phyloP scores from a whole-genome alignment of 2,888 invertebrate genomes.

The Cacoxenus indagator region DNA sequence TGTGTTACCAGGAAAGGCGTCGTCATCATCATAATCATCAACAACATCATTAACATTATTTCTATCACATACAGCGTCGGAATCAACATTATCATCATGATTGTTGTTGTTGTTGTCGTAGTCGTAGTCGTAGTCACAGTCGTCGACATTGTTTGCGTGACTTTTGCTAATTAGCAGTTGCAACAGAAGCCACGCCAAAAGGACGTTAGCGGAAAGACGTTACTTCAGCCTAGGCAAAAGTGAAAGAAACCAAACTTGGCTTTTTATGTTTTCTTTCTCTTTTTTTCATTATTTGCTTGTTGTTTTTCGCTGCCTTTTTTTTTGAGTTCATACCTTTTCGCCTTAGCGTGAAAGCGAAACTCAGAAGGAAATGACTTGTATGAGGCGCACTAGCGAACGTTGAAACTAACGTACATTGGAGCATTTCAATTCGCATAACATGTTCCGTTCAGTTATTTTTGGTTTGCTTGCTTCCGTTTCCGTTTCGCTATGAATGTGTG shows the following conservation, averaged over 20 bases:
- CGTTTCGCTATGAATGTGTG: background rate
- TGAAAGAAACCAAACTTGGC: no score
- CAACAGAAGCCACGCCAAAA: slow-evolving; percentile 9
- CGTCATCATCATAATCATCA: background rate
- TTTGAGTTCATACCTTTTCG: background rate
- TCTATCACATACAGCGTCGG: background rate
- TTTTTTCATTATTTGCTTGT: no score
- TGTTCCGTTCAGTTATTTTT: slow-evolving; percentile 16
- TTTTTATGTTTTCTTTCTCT: no score
- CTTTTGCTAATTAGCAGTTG: slow-evolving; percentile 21
- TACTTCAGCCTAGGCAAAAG: background rate
- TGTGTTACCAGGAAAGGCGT: no score
- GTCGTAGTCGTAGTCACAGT: background rate
- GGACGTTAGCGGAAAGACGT: background rate
- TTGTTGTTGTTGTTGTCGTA: background rate
- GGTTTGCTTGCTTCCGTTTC: slow-evolving; percentile 19
- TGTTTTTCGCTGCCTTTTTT: background rate
- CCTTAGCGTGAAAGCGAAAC: background rate
- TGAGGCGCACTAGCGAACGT: background rate
- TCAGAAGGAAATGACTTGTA: slow-evolving; percentile 8
- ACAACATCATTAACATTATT: background rate
- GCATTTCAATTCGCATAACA: slow-evolving; percentile 8
- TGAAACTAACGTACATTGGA: background rate
- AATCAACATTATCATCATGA: background rate
- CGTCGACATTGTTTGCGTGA: slow-evolving; percentile 19